Percentiles rank a stretch among this genome's conserved stretches.
Evolutionary conservation across 2,797 vertebrate species (phyloP).

Genomic region (Silurus lanzhouensis): DNA sequence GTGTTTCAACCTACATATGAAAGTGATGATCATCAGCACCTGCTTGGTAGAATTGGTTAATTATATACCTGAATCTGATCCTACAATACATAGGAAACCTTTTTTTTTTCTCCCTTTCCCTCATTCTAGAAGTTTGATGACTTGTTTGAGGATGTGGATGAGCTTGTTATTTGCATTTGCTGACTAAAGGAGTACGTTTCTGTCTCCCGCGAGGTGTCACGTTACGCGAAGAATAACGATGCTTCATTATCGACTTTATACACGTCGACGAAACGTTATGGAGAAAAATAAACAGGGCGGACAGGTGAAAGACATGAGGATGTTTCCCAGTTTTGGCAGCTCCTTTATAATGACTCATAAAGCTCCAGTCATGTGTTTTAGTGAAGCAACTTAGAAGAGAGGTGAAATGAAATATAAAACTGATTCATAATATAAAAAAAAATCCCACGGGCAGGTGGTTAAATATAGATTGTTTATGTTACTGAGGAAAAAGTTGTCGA

Average conservation of each 20-base stretch:
- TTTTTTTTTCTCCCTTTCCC: neutral
- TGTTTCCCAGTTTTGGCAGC: neutral
- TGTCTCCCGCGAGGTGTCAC: neutral
- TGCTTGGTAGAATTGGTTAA: no score
- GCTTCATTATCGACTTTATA: neutral
- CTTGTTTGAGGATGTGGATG: slow-evolving; percentile 6
- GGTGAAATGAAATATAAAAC: neutral
- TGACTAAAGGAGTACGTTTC: slow-evolving; percentile 5
- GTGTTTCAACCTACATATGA: no score
- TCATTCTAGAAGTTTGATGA: neutral
- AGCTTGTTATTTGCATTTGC: slow-evolving; percentile 13
- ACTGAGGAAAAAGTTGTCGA: neutral
- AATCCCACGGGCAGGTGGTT: neutral
- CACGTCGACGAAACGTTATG: neutral
- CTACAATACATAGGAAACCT: neutral
- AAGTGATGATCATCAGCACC: no score
- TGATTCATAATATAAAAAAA: neutral
- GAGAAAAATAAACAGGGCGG: neutral
- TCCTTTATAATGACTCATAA: neutral
- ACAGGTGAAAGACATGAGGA: neutral
- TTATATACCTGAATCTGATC: no score
- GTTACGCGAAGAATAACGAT: neutral
- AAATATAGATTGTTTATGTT: neutral
- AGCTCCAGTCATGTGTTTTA: neutral
- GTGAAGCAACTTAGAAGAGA: no score